Percentiles rank a stretch among this genome's conserved stretches.
phyloP scores from a whole-genome alignment of 2,113 vertebrate genomes.

The Cavia aperea region DNA sequence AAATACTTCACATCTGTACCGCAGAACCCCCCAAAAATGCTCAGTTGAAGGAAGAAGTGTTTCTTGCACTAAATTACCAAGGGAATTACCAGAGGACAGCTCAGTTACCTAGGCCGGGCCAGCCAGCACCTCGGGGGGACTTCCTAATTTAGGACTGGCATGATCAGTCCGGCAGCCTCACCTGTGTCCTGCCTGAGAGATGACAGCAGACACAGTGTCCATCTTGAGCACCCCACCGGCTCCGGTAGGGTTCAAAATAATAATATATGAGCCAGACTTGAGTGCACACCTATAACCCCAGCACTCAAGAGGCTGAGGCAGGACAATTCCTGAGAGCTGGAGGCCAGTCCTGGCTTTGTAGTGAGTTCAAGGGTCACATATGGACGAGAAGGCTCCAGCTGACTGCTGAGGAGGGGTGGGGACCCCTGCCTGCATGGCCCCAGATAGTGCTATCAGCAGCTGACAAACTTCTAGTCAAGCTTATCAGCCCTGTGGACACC shows the following conservation, averaged over 20 bases:
- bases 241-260: neutral
- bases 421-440: neutral
- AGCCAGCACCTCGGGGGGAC: neutral
- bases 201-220: neutral
- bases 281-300: neutral
- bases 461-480: neutral
- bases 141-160: neutral
- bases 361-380: neutral
- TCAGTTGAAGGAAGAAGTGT: constrained; percentile 66
- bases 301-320: neutral
- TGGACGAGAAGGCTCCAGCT: neutral
- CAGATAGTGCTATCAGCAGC: neutral
- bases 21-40: constrained; percentile 59
- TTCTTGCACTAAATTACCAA: constrained; percentile 51
- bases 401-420: neutral
- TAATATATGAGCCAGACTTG: neutral
- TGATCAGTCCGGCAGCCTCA: neutral
- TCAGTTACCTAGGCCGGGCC: constrained; percentile 31
- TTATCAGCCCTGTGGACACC: neutral
- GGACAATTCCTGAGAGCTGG: neutral
- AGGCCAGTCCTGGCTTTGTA: neutral
- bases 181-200: neutral
- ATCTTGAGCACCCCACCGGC: neutral
- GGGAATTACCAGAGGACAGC: constrained; percentile 39
- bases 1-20: constrained; percentile 66